Conservation (phyloP, 1,140 invertebrate species). For the Tyrophagus putrescentiae region DNA sequence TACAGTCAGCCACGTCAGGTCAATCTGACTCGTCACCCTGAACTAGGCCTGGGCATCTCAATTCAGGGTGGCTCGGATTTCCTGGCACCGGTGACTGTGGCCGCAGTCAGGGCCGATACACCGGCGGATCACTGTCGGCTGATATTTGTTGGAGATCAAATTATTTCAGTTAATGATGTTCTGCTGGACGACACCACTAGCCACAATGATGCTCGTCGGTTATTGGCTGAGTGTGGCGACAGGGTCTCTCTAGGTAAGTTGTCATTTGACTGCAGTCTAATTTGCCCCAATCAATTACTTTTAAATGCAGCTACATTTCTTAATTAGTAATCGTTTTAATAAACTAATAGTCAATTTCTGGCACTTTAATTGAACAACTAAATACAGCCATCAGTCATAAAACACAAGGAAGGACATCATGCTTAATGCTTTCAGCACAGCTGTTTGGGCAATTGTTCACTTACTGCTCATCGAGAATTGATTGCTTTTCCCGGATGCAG, state of each 20-base stretch:
- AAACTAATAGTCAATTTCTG: too few species aligned
- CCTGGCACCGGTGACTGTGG: slow-evolving; percentile 96
- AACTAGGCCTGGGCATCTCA: slow-evolving; percentile 73
- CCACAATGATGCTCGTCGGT: slow-evolving; percentile 94
- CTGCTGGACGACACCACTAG: slow-evolving; percentile 82
- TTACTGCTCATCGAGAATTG: too few species aligned
- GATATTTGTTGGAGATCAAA: slow-evolving; percentile 97
- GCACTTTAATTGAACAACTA: too few species aligned
- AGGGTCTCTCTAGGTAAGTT: slow-evolving; percentile 55
- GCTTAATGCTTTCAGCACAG: too few species aligned
- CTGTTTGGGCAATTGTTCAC: too few species aligned
- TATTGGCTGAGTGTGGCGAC: slow-evolving; percentile 87
- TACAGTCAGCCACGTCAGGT: background rate
- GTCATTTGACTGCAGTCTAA: background rate
- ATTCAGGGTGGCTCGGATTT: slow-evolving; percentile 96
- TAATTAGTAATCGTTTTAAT: too few species aligned
- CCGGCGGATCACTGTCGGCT: slow-evolving; percentile 91
- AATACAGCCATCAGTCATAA: too few species aligned
- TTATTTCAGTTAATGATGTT: slow-evolving; percentile 81
- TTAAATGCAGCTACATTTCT: too few species aligned
- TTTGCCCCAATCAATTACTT: too few species aligned
- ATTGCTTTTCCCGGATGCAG: too few species aligned
- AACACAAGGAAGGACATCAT: too few species aligned
- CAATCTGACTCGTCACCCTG: background rate
- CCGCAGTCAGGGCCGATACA: slow-evolving; percentile 89